Conservation (phyloP, 2,797 vertebrate genomes). For the Graptemys geographica region DNA sequence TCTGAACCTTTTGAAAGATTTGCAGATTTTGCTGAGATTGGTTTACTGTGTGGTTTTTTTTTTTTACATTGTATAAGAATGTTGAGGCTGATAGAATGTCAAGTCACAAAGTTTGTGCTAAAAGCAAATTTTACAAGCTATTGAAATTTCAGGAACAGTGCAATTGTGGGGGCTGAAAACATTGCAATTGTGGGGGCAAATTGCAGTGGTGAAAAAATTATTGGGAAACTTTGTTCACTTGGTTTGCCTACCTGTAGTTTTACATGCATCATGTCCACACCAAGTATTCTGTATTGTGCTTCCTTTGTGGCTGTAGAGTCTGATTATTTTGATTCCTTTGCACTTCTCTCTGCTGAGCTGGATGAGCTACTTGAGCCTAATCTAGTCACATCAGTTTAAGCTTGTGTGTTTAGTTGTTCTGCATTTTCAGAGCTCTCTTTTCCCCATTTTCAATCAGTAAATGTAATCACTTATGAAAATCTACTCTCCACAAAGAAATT, state of each 20-base stretch:
- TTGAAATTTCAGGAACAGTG: too few relatives aligned
- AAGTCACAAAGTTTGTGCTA: neutral
- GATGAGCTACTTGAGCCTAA: constrained; percentile 12
- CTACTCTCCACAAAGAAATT: neutral
- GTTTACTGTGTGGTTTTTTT: neutral
- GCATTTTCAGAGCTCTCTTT: neutral
- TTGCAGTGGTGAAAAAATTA: neutral
- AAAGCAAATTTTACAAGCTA: too few relatives aligned
- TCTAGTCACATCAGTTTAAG: neutral
- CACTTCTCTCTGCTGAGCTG: neutral
- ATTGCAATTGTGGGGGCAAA: too few relatives aligned
- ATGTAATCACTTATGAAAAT: neutral
- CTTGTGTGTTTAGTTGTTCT: neutral
- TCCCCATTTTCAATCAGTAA: neutral
- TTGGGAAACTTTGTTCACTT: neutral
- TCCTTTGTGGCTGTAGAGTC: neutral
- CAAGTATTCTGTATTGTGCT: neutral
- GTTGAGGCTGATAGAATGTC: neutral
- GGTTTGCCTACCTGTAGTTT: neutral
- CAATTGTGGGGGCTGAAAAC: too few relatives aligned
- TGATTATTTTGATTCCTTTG: neutral
- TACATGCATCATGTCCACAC: neutral
- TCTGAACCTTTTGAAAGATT: neutral
- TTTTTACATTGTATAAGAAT: neutral
- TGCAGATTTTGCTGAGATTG: neutral